Evolutionary conservation across 2,113 vertebrate genomes (phyloP).

Genomic region (Anas platyrhynchos): DNA sequence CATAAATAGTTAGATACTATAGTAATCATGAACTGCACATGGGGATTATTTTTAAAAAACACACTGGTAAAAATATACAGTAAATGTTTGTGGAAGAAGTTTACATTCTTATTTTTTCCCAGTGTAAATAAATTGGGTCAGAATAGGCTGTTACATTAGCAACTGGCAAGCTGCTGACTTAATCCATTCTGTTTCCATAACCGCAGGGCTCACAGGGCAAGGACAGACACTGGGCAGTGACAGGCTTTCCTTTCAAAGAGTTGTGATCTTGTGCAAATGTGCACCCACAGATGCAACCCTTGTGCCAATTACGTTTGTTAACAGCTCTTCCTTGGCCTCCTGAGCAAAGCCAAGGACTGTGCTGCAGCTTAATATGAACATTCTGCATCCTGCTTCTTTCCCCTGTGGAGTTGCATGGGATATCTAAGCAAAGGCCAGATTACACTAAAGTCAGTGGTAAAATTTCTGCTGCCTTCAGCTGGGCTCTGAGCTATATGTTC

Average conservation of each 20-base stretch:
- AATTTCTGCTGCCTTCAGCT: not conserved
- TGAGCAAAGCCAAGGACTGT: not conserved
- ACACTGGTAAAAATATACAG: not conserved
- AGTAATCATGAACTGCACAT: not conserved
- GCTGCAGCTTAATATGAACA: not conserved
- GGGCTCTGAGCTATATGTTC: accelerated
- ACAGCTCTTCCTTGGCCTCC: not conserved
- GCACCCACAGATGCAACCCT: not conserved
- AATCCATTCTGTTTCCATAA: not conserved
- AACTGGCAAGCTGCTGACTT: not conserved
- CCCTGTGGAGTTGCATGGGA: not conserved
- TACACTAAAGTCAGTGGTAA: not conserved
- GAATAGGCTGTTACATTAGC: not conserved
- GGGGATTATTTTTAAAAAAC: not conserved
- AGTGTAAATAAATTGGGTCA: not conserved
- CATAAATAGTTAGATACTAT: not conserved
- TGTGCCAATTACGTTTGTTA: not conserved
- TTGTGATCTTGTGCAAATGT: not conserved
- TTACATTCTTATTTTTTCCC: conserved; percentile 22
- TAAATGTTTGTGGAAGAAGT: not conserved
- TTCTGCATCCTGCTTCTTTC: not conserved
- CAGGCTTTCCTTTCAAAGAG: not conserved
- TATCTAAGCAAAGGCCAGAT: not conserved
- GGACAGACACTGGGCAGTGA: accelerated
- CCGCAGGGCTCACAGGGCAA: not conserved